Evolutionary conservation across 2,888 invertebrate species (phyloP), one percentile per base, ranked within the genome.

Genomic region (Ornithoptera priamus): DNA sequence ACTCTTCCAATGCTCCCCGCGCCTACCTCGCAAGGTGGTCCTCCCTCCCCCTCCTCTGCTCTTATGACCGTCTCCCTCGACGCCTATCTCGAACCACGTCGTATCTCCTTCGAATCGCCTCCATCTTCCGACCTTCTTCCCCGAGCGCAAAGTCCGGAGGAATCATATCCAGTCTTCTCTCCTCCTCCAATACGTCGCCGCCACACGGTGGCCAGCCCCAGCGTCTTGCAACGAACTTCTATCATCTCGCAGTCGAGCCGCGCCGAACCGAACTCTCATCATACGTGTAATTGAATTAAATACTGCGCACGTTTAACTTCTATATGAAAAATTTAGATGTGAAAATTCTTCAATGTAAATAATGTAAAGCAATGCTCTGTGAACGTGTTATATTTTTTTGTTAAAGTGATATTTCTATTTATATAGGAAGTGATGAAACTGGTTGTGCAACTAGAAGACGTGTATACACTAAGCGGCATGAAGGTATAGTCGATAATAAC

Each of bases 91-190:
- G 97, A 98, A 79, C 96, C 97, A 0, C 95, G 96, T 39, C 94
- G 97, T 64, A 95, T 97, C 76, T 97, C 97, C 0, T 95, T 97
- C 85, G 95, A 95, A 77, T 96, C 96, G 10, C 96, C 96, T 17
- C 95, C 96, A 5, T 94, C 95, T 76, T 96, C 96, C 68, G 96
- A 96, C 74, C 86, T 96, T 61, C 93, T 94, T 75, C 94, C 94
- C 24, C 93, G 95, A 39, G 94, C 94, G 36, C 94, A 94, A 18
- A 95, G 95, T 68, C 95, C 95, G n/a, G 96, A 96, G 77, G 97
- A 97, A 75, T 96, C 96, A 73, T 97, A 96, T 81, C 97, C 97
- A 5, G 97, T 97, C 61, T 97, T 97, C 88, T 96, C 97, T 5
- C 97, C 97, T 30, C 96, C 97, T 46, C 96, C 96, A 0, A 95